Conservation (phyloP, 1,140 invertebrate genomes). For the Holotrichia oblita region DNA sequence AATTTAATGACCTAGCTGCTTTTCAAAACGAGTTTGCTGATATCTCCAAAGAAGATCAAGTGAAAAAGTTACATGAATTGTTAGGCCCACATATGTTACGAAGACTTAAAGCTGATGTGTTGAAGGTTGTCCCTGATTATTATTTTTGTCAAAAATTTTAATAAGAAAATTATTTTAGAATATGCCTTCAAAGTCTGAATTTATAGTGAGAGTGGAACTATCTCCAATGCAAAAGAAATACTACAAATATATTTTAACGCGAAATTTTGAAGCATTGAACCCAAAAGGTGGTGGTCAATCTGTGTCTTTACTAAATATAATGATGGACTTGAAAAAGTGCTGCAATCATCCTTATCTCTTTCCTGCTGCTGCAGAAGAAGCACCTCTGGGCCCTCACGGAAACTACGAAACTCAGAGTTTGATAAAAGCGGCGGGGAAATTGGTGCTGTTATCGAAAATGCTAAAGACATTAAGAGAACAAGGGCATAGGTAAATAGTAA, state of each 20-base stretch:
- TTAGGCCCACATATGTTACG: conserved; percentile 98
- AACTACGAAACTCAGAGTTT: conserved; percentile 94
- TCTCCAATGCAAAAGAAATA: conserved; percentile 99
- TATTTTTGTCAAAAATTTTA: neutral
- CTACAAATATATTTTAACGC: conserved; percentile 98
- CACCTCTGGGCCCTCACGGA: conserved; percentile 88
- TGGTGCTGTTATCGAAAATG: conserved; percentile 96
- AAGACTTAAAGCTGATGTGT: conserved; percentile 96
- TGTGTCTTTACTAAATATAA: conserved; percentile 97
- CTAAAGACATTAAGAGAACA: conserved; percentile 88
- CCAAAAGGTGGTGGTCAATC: conserved; percentile 94
- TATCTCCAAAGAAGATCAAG: conserved; percentile 99
- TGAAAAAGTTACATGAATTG: conserved; percentile 98
- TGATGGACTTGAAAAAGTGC: conserved; percentile 99
- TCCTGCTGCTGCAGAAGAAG: conserved; percentile 93
- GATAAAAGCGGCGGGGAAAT: conserved; percentile 95
- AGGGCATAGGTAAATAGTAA: conserved; percentile 74
- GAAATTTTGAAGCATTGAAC: conserved; percentile 98
- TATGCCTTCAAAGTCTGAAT: conserved; percentile 99
- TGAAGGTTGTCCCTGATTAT: conserved; percentile 73
- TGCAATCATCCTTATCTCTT: conserved; percentile 99
- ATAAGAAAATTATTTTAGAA: conserved; percentile 66
- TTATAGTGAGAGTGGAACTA: conserved; percentile 98
- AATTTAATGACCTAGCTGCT: conserved; percentile 90
- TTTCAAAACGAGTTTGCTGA: conserved; percentile 99